phyloP scores from a whole-genome alignment of 1,140 invertebrate genomes.

The Saccostrea glomerata region DNA sequence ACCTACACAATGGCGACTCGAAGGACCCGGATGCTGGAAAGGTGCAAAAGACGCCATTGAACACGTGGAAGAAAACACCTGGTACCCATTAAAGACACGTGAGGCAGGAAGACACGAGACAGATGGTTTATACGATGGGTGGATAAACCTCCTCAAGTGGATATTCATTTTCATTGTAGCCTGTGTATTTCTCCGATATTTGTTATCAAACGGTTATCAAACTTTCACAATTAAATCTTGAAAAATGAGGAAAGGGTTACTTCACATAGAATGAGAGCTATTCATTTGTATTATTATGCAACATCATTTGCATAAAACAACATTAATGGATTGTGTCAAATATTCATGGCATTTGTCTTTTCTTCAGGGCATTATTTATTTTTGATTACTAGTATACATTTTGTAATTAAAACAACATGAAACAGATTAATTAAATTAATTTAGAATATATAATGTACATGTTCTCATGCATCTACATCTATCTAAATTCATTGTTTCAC shows the following conservation, averaged over 20 bases:
- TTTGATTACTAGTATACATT: too few relatives aligned
- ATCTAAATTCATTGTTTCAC: too few relatives aligned
- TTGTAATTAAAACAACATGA: too few relatives aligned
- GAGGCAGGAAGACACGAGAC: constrained; percentile 53
- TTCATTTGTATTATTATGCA: too few relatives aligned
- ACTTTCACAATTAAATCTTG: constrained; percentile 46
- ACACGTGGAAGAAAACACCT: constrained; percentile 57
- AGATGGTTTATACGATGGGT: constrained; percentile 64
- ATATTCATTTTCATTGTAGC: constrained; percentile 39
- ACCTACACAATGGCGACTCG: constrained; percentile 80
- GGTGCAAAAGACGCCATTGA: constrained; percentile 77
- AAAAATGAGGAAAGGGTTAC: neutral
- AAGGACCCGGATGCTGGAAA: constrained; percentile 77
- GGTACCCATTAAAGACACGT: constrained; percentile 60
- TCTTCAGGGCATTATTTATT: too few relatives aligned
- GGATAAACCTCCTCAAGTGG: constrained; percentile 58
- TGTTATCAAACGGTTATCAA: constrained; percentile 53
- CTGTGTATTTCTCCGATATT: constrained; percentile 21
- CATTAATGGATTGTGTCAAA: too few relatives aligned
- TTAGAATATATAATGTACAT: too few relatives aligned
- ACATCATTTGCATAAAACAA: too few relatives aligned
- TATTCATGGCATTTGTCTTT: too few relatives aligned
- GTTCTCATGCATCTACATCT: too few relatives aligned
- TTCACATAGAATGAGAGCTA: too few relatives aligned
- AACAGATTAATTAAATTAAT: too few relatives aligned